Evolutionary conservation across 2,888 invertebrate species (phyloP).

Genomic region (Trissolcus japonicus): DNA sequence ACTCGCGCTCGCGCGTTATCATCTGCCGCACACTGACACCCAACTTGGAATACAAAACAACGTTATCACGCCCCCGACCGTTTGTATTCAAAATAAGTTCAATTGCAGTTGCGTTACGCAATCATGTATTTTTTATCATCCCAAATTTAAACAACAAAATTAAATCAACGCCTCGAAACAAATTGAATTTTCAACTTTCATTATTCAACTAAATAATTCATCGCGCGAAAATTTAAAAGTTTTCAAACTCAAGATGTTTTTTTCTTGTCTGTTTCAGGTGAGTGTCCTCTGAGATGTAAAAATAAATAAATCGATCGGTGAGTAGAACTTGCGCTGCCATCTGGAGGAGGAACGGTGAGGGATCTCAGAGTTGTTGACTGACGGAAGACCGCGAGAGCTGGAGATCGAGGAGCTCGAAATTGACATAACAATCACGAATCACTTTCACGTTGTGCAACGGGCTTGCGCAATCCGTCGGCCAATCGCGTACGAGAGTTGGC

Average conservation of each 20-base stretch:
- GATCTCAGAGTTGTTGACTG: constrained; percentile 10
- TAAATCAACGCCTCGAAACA: no score
- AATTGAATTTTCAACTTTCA: no score
- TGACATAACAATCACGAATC: constrained; percentile 50
- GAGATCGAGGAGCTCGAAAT: constrained; percentile 15
- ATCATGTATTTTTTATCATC: constrained; percentile 13
- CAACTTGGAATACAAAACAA: constrained; percentile 28
- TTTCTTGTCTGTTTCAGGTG: constrained; percentile 33
- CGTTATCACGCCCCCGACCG: constrained; percentile 18
- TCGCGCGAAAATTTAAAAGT: background rate
- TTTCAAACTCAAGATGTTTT: background rate
- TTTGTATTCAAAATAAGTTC: constrained; percentile 27
- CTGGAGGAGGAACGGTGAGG: background rate
- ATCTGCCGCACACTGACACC: constrained; percentile 6
- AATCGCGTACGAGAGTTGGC: constrained; percentile 42
- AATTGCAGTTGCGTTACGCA: constrained; percentile 24
- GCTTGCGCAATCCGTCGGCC: constrained; percentile 53
- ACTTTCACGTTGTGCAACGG: constrained; percentile 55
- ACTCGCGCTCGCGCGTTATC: constrained; percentile 24
- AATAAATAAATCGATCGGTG: background rate
- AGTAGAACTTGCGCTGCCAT: background rate
- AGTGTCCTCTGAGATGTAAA: constrained; percentile 19
- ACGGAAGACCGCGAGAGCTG: constrained; percentile 13
- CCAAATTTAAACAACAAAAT: background rate
- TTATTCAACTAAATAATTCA: background rate